These are phyloP conservation scores for Zaprionus inermis DNA, from an alignment of 1,140 invertebrate genomes.

Conservation along the genomic window DNA sequence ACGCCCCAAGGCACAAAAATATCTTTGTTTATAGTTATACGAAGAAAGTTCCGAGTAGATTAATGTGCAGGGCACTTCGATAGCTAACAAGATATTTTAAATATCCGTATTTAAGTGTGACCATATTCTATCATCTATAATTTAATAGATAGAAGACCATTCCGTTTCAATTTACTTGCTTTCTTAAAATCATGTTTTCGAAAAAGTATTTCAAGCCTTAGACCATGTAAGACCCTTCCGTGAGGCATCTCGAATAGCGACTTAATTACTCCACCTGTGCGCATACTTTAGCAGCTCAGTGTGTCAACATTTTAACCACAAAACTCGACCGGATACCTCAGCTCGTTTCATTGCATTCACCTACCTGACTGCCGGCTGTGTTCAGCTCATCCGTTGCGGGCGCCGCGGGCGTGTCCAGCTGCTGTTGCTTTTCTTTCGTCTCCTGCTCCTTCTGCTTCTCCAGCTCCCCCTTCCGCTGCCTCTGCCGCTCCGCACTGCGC, in stretches of 20 bases:
- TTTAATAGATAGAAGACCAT: too few relatives aligned
- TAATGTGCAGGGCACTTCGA: neutral
- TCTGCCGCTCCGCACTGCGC: slow-evolving; percentile 50
- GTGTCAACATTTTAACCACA: slow-evolving; percentile 1
- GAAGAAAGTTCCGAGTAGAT: slow-evolving; percentile 1
- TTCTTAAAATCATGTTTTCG: too few relatives aligned
- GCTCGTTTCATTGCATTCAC: neutral
- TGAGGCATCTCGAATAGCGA: neutral
- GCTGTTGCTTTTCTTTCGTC: neutral
- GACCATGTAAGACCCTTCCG: too few relatives aligned
- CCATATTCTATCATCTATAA: too few relatives aligned
- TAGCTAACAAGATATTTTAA: too few relatives aligned
- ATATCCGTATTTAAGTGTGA: too few relatives aligned
- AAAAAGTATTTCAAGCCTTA: neutral
- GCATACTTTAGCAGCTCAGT: neutral
- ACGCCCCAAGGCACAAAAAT: slow-evolving; percentile 1
- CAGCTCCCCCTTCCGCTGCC: neutral
- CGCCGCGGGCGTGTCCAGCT: neutral
- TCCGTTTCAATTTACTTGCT: too few relatives aligned
- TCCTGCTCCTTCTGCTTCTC: slow-evolving; percentile 2
- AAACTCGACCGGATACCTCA: neutral
- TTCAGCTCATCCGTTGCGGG: neutral
- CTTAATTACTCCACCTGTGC: neutral
- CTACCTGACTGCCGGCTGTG: slow-evolving; percentile 16
- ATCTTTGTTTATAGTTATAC: slow-evolving; percentile 6